phyloP scores from a whole-genome alignment of 2,113 vertebrate species.

The Murina feae region DNA sequence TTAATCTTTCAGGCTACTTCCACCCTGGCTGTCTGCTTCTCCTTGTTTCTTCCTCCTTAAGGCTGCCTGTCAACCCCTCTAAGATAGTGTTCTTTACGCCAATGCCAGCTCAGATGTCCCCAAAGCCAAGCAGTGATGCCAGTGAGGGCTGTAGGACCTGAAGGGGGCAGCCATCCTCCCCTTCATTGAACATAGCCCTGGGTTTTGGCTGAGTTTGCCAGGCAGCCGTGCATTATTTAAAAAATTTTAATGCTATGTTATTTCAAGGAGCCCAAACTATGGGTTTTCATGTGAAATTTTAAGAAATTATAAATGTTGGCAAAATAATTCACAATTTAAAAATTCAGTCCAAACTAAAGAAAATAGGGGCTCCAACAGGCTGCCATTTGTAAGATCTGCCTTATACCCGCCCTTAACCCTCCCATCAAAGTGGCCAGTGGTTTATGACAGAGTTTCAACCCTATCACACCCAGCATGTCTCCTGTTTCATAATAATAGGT shows the following conservation, averaged over 20 bases:
- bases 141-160: fast-evolving
- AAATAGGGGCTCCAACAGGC: neutral
- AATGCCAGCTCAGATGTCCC: neutral
- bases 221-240: neutral
- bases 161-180: too few relatives aligned
- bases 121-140: neutral
- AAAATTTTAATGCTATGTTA: neutral
- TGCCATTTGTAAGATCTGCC: neutral
- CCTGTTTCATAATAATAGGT: neutral
- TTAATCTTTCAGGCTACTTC: neutral
- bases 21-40: neutral
- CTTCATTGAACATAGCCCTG: neutral
- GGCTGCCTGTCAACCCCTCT: neutral
- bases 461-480: neutral
- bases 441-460: neutral
- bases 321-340: slow-evolving; percentile 26
- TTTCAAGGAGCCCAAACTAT: neutral
- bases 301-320: slow-evolving; percentile 16
- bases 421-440: neutral
- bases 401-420: neutral
- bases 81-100: neutral
- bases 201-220: neutral
- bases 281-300: neutral
- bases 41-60: neutral
- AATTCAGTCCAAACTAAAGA: neutral